These are phyloP conservation scores for Hoplodrina ambigua DNA, from an alignment of 2,888 invertebrate species.

Conservation along the genomic window DNA sequence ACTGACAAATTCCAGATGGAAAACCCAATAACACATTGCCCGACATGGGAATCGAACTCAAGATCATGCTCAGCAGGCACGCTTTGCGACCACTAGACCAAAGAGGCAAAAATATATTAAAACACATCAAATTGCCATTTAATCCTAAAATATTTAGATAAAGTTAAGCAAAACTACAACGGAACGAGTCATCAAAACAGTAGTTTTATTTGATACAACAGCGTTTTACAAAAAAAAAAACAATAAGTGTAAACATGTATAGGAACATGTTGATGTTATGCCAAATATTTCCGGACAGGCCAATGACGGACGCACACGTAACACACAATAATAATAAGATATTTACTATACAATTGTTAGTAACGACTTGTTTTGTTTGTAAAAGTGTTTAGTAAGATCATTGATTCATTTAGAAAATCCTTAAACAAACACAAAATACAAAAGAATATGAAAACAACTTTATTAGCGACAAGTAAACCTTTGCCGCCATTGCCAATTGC, in stretches of 20 bases:
- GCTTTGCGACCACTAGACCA: no score
- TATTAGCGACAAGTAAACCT: conserved; percentile 13
- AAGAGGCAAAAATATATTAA: no score
- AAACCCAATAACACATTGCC: no score
- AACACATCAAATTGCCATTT: no score
- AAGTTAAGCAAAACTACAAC: neutral
- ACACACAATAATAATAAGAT: conserved; percentile 17
- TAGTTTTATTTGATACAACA: neutral
- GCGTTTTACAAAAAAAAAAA: conserved; percentile 23
- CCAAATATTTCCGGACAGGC: conserved; percentile 60
- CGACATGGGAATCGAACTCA: no score
- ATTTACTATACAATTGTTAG: conserved; percentile 11
- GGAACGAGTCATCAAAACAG: neutral
- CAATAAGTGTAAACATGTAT: conserved; percentile 32
- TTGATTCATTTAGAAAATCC: conserved; percentile 6
- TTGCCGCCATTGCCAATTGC: no score
- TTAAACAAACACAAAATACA: conserved; percentile 14
- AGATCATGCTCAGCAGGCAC: no score
- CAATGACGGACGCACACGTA: conserved; percentile 15
- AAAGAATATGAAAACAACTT: conserved; percentile 18
- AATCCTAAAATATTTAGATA: neutral
- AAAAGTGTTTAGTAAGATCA: conserved; percentile 16
- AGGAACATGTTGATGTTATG: conserved; percentile 42
- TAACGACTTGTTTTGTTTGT: conserved; percentile 15
- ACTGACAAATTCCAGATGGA: no score